phyloP scores from a whole-genome alignment of 2,797 vertebrate species.

The Urophycis tenuis region DNA sequence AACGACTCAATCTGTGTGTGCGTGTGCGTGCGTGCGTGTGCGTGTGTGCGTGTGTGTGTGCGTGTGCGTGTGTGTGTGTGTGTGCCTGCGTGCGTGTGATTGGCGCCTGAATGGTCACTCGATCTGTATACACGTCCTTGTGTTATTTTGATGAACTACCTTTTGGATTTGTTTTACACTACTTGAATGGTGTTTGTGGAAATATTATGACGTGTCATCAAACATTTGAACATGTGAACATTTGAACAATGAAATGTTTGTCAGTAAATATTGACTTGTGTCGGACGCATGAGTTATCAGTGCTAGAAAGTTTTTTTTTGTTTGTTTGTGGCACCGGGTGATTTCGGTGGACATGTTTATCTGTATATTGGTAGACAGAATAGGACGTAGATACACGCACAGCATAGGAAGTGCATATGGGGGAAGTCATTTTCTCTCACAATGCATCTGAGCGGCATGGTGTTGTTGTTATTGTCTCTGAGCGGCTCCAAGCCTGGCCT shows the following conservation, averaged over 20 bases:
- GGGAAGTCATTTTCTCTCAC: neutral
- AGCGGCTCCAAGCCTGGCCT: neutral
- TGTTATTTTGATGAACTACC: conserved; percentile 47
- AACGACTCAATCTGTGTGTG: conserved; percentile 24
- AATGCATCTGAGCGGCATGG: neutral
- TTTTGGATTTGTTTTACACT: conserved; percentile 42
- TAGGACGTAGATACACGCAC: too few relatives aligned
- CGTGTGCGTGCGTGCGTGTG: conserved; percentile 44
- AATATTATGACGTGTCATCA: conserved; percentile 52
- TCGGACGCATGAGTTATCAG: conserved; percentile 34
- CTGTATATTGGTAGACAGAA: neutral
- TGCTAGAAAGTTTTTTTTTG: conserved; percentile 24
- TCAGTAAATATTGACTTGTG: conserved; percentile 57
- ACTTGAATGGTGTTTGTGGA: conserved; percentile 58
- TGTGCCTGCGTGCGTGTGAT: conserved; percentile 48
- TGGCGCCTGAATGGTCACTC: conserved; percentile 50
- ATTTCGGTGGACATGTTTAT: neutral
- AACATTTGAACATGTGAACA: conserved; percentile 44
- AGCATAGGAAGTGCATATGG: neutral
- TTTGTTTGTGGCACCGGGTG: conserved; percentile 4
- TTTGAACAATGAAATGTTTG: conserved; percentile 57
- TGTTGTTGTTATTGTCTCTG: neutral
- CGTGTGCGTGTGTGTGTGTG: conserved; percentile 26
- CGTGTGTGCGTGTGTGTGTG: conserved; percentile 49
- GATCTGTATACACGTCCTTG: conserved; percentile 49